Evolutionary conservation across 2,888 invertebrate species (phyloP), one percentile per base, ranked within the genome.

Genomic region (Agonum fuliginosum): DNA sequence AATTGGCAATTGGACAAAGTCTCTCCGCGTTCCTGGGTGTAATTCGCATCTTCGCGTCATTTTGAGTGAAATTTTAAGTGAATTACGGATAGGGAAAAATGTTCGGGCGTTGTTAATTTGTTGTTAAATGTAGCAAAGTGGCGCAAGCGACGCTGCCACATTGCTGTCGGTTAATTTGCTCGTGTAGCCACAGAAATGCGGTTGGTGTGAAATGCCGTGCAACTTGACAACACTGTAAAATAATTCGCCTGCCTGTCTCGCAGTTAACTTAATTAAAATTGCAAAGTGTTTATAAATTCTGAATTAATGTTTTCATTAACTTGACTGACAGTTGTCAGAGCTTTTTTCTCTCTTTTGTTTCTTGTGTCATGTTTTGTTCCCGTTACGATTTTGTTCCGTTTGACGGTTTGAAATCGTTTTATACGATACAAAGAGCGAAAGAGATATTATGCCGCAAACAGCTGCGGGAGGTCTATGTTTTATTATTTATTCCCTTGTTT

Each of bases 271-370:
- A 0, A 69, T 69, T 69, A 69, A 37, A 69, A 69, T 46, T 43
- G 30, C 69, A 27, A 43, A 69, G 46, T 69, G 69, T 69, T 69
- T 69, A 69, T 41, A 69, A 69, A 69, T 69, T 69, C 46, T 24
- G 14, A 46, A 69, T 69, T 43, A 41, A 46, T 69, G 46, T 69
- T 69, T 69, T 69, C 69, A 69, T 69, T 69, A 69, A 8, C 14
- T 43, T 69, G 43, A 69, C 69, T 69, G 69, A 24, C 69, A 69
- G 22, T 69, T 54, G 54, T 54, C 24, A 54, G 22, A 24, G 54
- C 54, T 54, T 54, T 54, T 24, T 54, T 12, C 54, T 22, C 54
- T 22, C 54, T 22, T 54, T 54, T 54, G 54, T 54, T 20, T 51
- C 51, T 10, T 24, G 14, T 37, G 37, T 37, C 37, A 37, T 37